Evolutionary conservation across 2,113 vertebrate genomes (phyloP), one percentile per base, ranked within the genome.

Genomic region (Proteles cristata): DNA sequence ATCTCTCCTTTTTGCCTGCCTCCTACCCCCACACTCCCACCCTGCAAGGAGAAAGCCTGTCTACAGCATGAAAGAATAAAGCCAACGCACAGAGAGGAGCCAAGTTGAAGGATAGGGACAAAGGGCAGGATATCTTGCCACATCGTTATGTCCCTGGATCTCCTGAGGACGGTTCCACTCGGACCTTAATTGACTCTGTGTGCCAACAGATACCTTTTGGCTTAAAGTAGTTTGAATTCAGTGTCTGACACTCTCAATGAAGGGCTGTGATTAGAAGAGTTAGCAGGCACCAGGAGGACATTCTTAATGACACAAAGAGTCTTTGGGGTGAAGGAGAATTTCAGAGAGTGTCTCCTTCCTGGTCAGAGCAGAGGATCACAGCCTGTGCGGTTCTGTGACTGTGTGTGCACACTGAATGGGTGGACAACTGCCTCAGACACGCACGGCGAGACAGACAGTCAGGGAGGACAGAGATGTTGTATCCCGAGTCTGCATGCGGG

Each of bases 81-180:
- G 35, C 35, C 74, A 3, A 11, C 21, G 10, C 12, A 5, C 3
- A 65, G 43, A 71, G n/a, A 63, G 53, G n/a, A 21, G 61, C 8
- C 61, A 45, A 76, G 53, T 19, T 25, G 11, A 33, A 35, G 25
- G 26, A 11, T 15, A 35, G 53, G 61, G 45, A 45, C 53, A 17
- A 28, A 10, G 63, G 26, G 7, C 1, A 8, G 8, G 4, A 35
- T 4, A 6, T 12, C 50, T 65, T 12, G 21, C 2, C 7, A 2
- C 23, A 4, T 8, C 11, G 4, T 1, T 3, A 8, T 2, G 12
- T 80, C 61, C 11, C 82, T 39, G 35, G 25, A 19, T 19, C 7
- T 11, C 66, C 50, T 23, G 11, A 43, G 23, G 25, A 48, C 33
- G 14, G 15, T 5, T n/a, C 26, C 50, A 31, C 17, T n/a, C 15